A percentile compares a stretch with the other conserved stretches of the same genome.
These are phyloP conservation scores for Vanessa atalanta DNA, from an alignment of 1,140 invertebrate species.

Conservation along the genomic window DNA sequence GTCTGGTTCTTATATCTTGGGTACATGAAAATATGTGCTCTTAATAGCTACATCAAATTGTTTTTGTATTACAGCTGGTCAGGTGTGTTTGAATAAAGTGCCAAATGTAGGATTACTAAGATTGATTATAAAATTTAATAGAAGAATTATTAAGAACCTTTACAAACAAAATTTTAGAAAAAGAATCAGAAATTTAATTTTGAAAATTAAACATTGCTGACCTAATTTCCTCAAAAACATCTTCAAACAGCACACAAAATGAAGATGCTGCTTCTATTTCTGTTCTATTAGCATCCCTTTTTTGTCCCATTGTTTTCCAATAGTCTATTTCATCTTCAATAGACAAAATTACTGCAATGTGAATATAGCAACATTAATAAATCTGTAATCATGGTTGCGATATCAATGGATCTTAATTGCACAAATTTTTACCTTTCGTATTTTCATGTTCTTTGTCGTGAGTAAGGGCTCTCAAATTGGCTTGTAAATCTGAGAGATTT, in stretches of 20 bases:
- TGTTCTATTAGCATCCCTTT: slow-evolving; percentile 55
- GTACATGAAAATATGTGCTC: too few relatives aligned
- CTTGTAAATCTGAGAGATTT: slow-evolving; percentile 65
- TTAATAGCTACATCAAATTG: too few relatives aligned
- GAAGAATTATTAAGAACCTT: too few relatives aligned
- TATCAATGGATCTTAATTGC: not conserved
- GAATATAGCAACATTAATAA: not conserved
- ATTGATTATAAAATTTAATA: too few relatives aligned
- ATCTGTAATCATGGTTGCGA: not conserved
- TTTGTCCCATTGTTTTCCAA: slow-evolving; percentile 60
- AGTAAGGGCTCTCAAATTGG: slow-evolving; percentile 59
- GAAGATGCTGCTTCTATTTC: slow-evolving; percentile 61
- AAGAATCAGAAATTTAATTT: not conserved
- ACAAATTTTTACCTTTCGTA: slow-evolving; percentile 50
- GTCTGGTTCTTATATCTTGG: too few relatives aligned
- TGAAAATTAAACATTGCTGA: slow-evolving; percentile 21
- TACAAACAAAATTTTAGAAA: too few relatives aligned
- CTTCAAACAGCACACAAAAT: slow-evolving; percentile 69
- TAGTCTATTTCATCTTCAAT: slow-evolving; percentile 72
- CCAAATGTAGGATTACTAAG: too few relatives aligned
- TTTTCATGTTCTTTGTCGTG: slow-evolving; percentile 60
- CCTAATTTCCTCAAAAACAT: slow-evolving; percentile 68
- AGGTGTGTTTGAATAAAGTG: too few relatives aligned
- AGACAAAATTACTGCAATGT: slow-evolving; percentile 59
- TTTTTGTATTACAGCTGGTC: too few relatives aligned